These are phyloP conservation scores for Harlomillsia oculata DNA, from an alignment of 1,140 invertebrate genomes.

Conservation along the genomic window DNA sequence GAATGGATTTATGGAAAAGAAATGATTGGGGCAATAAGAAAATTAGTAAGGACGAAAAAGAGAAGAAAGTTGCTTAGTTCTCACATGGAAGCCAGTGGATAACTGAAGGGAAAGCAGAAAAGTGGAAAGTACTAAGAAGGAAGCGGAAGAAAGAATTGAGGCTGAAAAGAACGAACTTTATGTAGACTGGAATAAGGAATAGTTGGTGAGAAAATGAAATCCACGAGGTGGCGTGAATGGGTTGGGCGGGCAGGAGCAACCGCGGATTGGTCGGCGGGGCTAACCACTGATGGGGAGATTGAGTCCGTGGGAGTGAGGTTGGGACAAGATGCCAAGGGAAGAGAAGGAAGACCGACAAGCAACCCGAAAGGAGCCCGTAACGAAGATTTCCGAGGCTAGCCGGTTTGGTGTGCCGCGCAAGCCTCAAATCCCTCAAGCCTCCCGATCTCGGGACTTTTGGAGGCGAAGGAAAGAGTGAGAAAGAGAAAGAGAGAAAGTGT, in stretches of 20 bases:
- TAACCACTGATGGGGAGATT: conserved; percentile 24
- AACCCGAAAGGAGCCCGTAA: conserved; percentile 3
- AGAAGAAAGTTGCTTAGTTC: too few species aligned
- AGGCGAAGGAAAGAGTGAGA: too few species aligned
- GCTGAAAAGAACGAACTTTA: background rate
- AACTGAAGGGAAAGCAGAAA: too few species aligned
- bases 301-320: conserved; percentile 26
- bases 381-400: conserved; percentile 32
- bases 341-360: background rate
- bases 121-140: too few species aligned
- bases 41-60: too few species aligned
- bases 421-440: conserved; percentile 35
- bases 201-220: background rate
- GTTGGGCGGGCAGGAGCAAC: conserved; percentile 26
- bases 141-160: background rate
- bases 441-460: too few species aligned
- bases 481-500: background rate
- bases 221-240: conserved; percentile 1
- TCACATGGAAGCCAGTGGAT: too few species aligned
- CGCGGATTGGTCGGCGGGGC: conserved; percentile 25
- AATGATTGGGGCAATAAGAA: too few species aligned
- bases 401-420: conserved; percentile 22
- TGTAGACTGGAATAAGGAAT: background rate
- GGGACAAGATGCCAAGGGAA: background rate
- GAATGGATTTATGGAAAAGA: too few species aligned